Conservation (phyloP, 2,797 vertebrate species). For the Merluccius polli region DNA sequence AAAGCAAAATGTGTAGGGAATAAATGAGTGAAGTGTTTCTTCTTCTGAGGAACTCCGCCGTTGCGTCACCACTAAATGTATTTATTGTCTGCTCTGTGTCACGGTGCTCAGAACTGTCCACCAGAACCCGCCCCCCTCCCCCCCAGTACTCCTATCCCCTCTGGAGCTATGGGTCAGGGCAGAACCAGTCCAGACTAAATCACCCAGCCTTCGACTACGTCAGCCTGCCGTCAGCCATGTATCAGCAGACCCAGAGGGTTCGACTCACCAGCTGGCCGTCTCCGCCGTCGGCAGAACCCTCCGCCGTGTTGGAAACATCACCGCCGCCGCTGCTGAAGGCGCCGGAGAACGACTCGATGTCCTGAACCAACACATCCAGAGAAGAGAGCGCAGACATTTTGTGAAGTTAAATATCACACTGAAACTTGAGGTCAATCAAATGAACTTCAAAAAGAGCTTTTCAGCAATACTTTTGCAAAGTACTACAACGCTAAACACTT, state of each 20-base stretch:
- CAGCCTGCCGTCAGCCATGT: neutral
- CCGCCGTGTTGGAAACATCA: constrained; percentile 8
- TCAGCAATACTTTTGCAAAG: neutral
- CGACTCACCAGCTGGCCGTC: constrained; percentile 12
- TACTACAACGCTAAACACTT: neutral
- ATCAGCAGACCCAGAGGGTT: neutral
- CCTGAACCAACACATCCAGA: constrained; percentile 8
- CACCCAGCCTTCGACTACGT: neutral
- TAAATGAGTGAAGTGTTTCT: neutral
- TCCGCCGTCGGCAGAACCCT: constrained; percentile 23
- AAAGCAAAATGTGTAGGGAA: neutral
- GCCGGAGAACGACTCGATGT: constrained; percentile 10
- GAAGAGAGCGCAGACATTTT: neutral
- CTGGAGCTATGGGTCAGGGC: constrained; percentile 24
- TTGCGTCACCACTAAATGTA: neutral
- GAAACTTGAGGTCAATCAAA: neutral
- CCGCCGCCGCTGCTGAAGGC: constrained; percentile 6
- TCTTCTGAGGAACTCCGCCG: neutral
- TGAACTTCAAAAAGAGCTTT: neutral
- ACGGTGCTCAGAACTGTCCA: neutral
- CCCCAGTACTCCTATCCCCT: constrained; percentile 1
- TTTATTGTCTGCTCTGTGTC: neutral
- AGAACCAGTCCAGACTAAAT: constrained; percentile 15
- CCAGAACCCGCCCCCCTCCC: neutral
- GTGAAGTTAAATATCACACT: neutral